phyloP scores from a whole-genome alignment of 2,797 vertebrate species.

The Danio albolineatus region DNA sequence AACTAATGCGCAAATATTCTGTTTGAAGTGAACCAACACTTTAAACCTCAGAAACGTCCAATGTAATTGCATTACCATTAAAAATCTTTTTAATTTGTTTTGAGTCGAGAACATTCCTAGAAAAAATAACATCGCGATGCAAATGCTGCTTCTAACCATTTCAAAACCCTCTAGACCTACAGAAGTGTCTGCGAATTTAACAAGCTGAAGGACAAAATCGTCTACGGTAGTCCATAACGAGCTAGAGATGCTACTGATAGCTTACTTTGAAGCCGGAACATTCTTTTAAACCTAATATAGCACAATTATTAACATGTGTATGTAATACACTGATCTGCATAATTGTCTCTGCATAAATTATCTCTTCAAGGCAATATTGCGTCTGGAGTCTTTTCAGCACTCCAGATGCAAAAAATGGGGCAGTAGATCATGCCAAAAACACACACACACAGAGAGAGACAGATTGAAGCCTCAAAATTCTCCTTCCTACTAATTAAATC shows the following conservation, averaged over 20 bases:
- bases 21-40: no score
- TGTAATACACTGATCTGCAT: not conserved
- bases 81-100: not conserved
- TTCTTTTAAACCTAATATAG: slow-evolving; percentile 2
- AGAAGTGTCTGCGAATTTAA: not conserved
- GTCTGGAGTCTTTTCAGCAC: slow-evolving; percentile 18
- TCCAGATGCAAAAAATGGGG: slow-evolving; percentile 23
- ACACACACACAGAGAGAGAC: not conserved
- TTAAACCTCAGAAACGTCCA: not conserved
- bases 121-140: not conserved
- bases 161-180: not conserved
- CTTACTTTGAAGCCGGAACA: not conserved
- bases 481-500: not conserved
- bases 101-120: not conserved
- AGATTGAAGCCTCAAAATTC: not conserved
- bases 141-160: not conserved
- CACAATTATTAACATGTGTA: slow-evolving; percentile 5
- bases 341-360: slow-evolving; percentile 22
- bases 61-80: not conserved
- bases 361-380: slow-evolving; percentile 13
- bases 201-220: not conserved
- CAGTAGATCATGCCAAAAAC: slow-evolving; percentile 19
- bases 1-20: no score
- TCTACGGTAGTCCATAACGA: not conserved
- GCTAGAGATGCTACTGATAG: not conserved